Conservation (phyloP, 2,797 vertebrate species). For the Smutsia gigantea region DNA sequence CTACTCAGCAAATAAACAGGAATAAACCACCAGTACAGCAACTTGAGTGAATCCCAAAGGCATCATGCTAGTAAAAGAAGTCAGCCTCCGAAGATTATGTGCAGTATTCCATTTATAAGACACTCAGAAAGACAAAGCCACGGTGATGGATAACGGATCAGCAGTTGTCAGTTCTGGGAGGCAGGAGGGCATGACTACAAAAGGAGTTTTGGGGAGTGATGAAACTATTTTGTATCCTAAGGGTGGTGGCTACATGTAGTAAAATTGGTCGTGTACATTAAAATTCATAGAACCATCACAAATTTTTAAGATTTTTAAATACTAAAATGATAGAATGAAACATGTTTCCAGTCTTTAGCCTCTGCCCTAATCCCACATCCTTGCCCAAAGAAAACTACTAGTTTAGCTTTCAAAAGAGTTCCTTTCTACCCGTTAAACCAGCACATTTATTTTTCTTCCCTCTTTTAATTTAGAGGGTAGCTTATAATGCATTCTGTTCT, state of each 20-base stretch:
- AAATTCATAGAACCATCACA: neutral
- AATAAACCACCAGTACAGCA: neutral
- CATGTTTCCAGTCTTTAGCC: neutral
- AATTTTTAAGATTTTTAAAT: neutral
- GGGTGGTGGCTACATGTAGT: neutral
- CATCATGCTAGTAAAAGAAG: neutral
- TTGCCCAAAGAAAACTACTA: neutral
- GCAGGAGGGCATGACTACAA: neutral
- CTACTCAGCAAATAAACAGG: neutral
- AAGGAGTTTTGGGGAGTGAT: neutral
- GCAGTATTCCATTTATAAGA: neutral
- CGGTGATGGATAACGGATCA: accelerated
- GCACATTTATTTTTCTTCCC: neutral
- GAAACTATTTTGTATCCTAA: neutral
- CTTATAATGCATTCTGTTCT: neutral
- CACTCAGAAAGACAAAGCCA: neutral
- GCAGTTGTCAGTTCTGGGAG: neutral
- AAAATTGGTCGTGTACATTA: neutral
- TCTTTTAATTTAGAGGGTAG: neutral
- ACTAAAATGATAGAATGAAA: neutral
- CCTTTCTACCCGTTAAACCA: neutral
- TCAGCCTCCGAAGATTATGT: neutral
- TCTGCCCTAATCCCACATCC: neutral
- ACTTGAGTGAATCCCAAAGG: neutral
- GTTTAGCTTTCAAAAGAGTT: neutral